phyloP scores from a whole-genome alignment of 2,113 vertebrate species.

The Percina caprodes region DNA sequence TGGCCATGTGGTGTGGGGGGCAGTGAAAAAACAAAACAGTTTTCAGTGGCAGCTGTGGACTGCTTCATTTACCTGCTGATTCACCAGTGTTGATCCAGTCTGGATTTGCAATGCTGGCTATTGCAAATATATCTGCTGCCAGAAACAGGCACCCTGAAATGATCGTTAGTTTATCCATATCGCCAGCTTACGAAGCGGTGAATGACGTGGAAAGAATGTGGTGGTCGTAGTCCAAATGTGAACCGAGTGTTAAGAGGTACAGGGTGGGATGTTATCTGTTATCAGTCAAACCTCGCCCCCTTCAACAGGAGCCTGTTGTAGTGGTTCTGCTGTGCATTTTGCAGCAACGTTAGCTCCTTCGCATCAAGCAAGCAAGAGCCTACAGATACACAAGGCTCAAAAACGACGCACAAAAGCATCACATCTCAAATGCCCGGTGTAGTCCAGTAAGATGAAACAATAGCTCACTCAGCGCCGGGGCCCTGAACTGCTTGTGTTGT shows the following conservation, averaged over 20 bases:
- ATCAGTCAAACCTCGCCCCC: slow-evolving; percentile 77
- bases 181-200: slow-evolving; percentile 62
- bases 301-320: slow-evolving; percentile 66
- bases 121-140: slow-evolving; percentile 98
- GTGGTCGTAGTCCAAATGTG: slow-evolving; percentile 51
- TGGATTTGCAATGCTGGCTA: slow-evolving; percentile 97
- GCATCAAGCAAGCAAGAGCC: slow-evolving; percentile 56
- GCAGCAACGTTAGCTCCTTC: slow-evolving; percentile 70
- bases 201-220: slow-evolving; percentile 23
- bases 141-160: slow-evolving; percentile 99
- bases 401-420: slow-evolving; percentile 57
- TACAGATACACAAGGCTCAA: slow-evolving; percentile 63
- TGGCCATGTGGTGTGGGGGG: background rate
- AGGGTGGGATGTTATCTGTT: slow-evolving; percentile 67
- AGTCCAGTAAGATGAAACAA: slow-evolving; percentile 44
- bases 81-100: slow-evolving; percentile 99
- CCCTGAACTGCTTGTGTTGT: slow-evolving; percentile 58
- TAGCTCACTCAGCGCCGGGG: slow-evolving; percentile 49
- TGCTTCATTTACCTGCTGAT: slow-evolving; percentile 90
- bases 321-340: slow-evolving; percentile 73
- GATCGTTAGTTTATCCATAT: slow-evolving; percentile 98
- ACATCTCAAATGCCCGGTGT: slow-evolving; percentile 64
- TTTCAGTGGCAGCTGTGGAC: background rate
- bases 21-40: background rate
- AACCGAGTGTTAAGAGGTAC: slow-evolving; percentile 46